Conservation (phyloP, 2,888 invertebrate species). For the Drosophila seclusa region DNA sequence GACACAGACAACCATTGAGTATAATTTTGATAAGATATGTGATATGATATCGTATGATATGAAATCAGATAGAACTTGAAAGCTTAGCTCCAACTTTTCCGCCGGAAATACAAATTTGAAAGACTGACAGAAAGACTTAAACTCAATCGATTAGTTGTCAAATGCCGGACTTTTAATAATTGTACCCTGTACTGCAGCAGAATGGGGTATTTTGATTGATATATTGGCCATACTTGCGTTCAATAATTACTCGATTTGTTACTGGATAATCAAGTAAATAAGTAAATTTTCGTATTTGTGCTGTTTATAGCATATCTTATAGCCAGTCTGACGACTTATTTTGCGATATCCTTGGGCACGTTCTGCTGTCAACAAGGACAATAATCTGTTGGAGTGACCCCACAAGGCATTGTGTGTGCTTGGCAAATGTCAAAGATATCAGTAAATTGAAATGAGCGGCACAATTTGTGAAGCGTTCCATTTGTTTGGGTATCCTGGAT, state of each 20-base stretch:
- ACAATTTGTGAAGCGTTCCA: conserved; percentile 51
- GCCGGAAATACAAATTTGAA: conserved; percentile 60
- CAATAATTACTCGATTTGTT: neutral
- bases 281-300: no score
- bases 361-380: conserved; percentile 36
- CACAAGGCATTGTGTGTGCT: conserved; percentile 8
- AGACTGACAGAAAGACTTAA: conserved; percentile 4
- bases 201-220: neutral
- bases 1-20: conserved; percentile 41
- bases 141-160: conserved; percentile 47
- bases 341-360: conserved; percentile 1
- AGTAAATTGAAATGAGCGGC: conserved; percentile 51
- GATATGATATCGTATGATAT: conserved; percentile 34
- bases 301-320: neutral
- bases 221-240: neutral
- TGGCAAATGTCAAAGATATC: conserved; percentile 48
- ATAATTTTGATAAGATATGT: conserved; percentile 32
- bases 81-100: conserved; percentile 33
- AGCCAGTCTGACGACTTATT: neutral
- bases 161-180: conserved; percentile 23
- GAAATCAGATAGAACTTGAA: conserved; percentile 60
- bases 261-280: neutral
- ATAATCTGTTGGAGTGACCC: conserved; percentile 5
- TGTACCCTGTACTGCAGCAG: conserved; percentile 13
- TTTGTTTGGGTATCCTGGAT: conserved; percentile 39